These are phyloP conservation scores for Mnemiopsis leidyi DNA, from an alignment of 37 sponge, comb jelly and placozoan species.

Conservation along the genomic window DNA sequence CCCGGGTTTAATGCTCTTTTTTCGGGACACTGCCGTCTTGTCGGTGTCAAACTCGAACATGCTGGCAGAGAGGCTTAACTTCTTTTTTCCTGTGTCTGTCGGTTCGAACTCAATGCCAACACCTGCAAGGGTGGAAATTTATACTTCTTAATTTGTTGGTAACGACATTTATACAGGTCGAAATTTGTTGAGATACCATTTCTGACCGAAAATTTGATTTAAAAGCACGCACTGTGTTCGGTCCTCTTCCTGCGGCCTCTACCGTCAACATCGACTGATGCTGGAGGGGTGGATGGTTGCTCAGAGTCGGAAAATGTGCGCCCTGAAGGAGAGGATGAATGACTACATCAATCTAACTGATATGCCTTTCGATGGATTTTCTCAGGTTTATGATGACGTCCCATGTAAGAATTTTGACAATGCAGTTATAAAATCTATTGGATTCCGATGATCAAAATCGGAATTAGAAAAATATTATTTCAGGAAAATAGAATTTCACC, in stretches of 20 bases:
- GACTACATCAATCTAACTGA: no score
- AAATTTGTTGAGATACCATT: no score
- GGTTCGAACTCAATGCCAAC: conserved; percentile 33
- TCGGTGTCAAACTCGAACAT: conserved; percentile 30
- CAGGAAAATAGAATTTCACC: no score
- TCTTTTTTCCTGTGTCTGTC: conserved; percentile 41
- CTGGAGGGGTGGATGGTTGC: conserved; percentile 56
- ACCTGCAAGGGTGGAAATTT: not conserved
- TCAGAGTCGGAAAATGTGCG: not conserved
- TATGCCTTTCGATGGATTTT: no score
- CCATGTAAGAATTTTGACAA: no score
- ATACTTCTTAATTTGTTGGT: no score
- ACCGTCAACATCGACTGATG: conserved; percentile 22
- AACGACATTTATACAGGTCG: no score
- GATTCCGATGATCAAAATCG: no score
- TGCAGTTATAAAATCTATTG: no score
- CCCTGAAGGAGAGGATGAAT: no score
- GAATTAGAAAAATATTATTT: no score
- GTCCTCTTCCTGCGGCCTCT: conserved; percentile 12
- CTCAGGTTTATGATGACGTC: no score
- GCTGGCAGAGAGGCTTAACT: not conserved
- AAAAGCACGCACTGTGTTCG: not conserved
- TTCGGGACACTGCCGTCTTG: not conserved
- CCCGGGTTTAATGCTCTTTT: conserved; percentile 23
- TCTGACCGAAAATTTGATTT: not conserved